Percentiles rank a stretch among this genome's conserved stretches.
Evolutionary conservation across 2,113 vertebrate genomes (phyloP).

Genomic region (Dromiciops gliroides): DNA sequence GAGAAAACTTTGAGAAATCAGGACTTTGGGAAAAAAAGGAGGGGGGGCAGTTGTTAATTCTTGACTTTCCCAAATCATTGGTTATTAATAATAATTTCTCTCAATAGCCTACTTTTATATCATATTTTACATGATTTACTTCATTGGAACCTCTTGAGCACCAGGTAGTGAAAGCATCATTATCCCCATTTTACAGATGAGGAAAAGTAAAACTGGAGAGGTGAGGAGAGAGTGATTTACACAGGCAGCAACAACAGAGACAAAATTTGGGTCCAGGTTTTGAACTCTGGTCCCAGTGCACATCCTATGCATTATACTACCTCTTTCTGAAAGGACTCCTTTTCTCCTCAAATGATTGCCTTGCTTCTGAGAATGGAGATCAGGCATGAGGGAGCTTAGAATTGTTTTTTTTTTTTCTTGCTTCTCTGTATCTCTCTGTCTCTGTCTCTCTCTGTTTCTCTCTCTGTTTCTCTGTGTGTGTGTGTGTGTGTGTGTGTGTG

Average conservation of each 20-base stretch:
- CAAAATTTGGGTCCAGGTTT: neutral
- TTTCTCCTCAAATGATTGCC: neutral
- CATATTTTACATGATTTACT: neutral
- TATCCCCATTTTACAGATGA: neutral
- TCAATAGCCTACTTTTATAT: neutral
- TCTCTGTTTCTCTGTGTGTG: too few relatives aligned
- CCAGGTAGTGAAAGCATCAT: neutral
- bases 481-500: neutral
- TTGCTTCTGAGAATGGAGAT: neutral
- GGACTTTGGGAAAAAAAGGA: too few relatives aligned
- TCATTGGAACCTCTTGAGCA: neutral
- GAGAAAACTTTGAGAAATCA: too few relatives aligned
- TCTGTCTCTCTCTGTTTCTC: rapidly evolving
- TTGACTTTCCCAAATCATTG: too few relatives aligned
- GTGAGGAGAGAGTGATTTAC: neutral
- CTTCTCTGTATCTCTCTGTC: neutral
- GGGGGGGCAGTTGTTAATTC: too few relatives aligned
- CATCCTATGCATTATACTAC: neutral
- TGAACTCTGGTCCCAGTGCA: neutral
- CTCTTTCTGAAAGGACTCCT: neutral
- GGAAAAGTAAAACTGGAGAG: neutral
- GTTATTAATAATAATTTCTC: too few relatives aligned
- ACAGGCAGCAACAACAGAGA: neutral
- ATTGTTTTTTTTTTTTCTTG: neutral
- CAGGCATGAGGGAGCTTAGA: neutral